phyloP scores from a whole-genome alignment of 2,113 vertebrate genomes.

The Heterochromis multidens region DNA sequence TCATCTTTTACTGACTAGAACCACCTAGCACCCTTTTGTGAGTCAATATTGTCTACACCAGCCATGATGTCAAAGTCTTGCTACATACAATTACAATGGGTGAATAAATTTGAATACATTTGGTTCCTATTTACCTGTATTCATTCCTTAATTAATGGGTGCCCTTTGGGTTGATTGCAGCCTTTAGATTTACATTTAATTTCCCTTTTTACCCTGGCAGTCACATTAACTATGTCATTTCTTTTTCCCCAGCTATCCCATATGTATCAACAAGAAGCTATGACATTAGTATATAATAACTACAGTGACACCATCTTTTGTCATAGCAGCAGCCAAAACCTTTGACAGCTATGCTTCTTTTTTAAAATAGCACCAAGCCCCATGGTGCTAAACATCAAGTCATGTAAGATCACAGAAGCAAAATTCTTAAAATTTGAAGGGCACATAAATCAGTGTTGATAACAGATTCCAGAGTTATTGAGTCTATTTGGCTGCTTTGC shows the following conservation, averaged over 20 bases:
- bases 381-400: background rate
- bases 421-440: background rate
- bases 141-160: slow-evolving; percentile 36
- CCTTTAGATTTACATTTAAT: slow-evolving; percentile 37
- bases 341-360: background rate
- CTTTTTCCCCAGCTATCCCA: background rate
- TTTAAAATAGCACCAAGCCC: background rate
- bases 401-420: background rate
- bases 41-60: slow-evolving; percentile 7
- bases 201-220: background rate
- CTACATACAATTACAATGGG: slow-evolving; percentile 5
- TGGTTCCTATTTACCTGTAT: slow-evolving; percentile 9
- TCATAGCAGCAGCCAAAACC: background rate
- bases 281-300: background rate
- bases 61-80: slow-evolving; percentile 3
- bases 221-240: background rate
- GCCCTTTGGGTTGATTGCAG: slow-evolving; percentile 33
- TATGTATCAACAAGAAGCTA: background rate
- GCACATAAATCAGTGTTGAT: background rate
- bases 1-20: background rate
- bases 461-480: background rate
- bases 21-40: background rate
- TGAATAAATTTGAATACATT: slow-evolving; percentile 51
- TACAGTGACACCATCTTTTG: background rate
- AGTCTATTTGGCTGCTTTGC: background rate